phyloP scores from a whole-genome alignment of 2,888 invertebrate species.

The Leptodirus hochenwartii region DNA sequence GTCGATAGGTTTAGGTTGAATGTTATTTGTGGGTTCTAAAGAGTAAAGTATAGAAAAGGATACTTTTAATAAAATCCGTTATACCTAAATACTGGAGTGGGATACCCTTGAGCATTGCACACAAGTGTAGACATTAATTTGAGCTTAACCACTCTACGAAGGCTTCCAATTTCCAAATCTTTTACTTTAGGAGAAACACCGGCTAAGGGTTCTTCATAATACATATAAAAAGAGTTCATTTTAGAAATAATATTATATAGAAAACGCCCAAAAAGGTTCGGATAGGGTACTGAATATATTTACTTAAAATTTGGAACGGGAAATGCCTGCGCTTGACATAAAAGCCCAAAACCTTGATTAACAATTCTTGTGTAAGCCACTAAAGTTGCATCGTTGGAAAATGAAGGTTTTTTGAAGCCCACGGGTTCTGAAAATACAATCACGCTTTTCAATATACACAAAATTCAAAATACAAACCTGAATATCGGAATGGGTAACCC shows the following conservation, averaged over 20 bases:
- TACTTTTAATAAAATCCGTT: conserved; percentile 12
- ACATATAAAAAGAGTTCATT: too few relatives aligned
- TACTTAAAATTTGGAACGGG: conserved; percentile 47
- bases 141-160: conserved; percentile 23
- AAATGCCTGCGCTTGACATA: conserved; percentile 50
- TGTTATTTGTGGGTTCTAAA: conserved; percentile 50
- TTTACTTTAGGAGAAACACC: conserved; percentile 29
- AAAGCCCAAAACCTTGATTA: conserved; percentile 39
- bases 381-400: conserved; percentile 40
- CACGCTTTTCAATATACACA: not conserved
- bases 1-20: conserved; percentile 33
- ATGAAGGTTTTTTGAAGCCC: conserved; percentile 40
- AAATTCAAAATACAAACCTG: conserved; percentile 34
- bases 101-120: conserved; percentile 34
- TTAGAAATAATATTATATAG: too few relatives aligned
- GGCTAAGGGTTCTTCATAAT: conserved; percentile 26
- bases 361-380: conserved; percentile 38
- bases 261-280: too few relatives aligned
- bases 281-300: too few relatives aligned
- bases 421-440: conserved; percentile 32
- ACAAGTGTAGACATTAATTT: conserved; percentile 24
- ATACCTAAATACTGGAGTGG: conserved; percentile 48
- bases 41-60: conserved; percentile 13
- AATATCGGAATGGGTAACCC: conserved; percentile 49
- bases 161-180: conserved; percentile 28